Evolutionary conservation across 2,113 vertebrate species (phyloP).

Genomic region (Cheilinus undulatus): DNA sequence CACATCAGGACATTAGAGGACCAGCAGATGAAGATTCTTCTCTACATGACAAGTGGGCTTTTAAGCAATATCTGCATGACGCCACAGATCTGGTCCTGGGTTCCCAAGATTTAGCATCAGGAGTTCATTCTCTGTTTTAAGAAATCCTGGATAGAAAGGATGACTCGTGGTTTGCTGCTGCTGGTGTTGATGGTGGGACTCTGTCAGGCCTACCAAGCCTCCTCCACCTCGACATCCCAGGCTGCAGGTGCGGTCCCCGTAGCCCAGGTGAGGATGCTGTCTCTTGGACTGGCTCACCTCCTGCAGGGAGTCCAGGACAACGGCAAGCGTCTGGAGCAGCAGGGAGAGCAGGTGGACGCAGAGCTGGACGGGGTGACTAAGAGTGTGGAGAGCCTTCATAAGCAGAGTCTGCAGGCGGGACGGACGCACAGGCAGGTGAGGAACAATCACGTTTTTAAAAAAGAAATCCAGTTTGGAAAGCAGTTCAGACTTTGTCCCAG

Average conservation of each 20-base stretch:
- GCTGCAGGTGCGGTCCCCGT: conserved; percentile 34
- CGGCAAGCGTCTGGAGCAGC: conserved; percentile 26
- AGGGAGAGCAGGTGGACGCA: conserved; percentile 16
- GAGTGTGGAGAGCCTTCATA: conserved; percentile 34
- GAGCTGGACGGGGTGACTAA: conserved; percentile 26
- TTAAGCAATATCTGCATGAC: neutral
- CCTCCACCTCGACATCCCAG: neutral
- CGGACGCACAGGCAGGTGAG: conserved; percentile 60
- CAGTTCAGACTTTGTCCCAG: neutral
- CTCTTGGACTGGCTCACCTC: conserved; percentile 52
- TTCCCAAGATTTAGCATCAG: conserved; percentile 10
- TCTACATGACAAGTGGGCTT: neutral
- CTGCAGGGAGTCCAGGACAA: conserved; percentile 52
- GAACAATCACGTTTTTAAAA: neutral
- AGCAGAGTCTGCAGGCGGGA: conserved; percentile 31
- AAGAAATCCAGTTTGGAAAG: neutral
- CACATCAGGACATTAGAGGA: conserved; percentile 9
- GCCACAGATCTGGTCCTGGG: neutral
- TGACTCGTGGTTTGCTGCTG: conserved; percentile 37
- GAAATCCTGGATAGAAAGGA: conserved; percentile 25
- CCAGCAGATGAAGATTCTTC: neutral
- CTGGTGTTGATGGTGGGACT: conserved; percentile 37
- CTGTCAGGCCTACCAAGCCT: neutral
- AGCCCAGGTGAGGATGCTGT: conserved; percentile 57
- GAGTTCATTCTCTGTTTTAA: neutral